Evolutionary conservation across 92 coral and sea anemone species (phyloP), one percentile per base, ranked within the genome.

Genomic region (Heliopora coerulea): DNA sequence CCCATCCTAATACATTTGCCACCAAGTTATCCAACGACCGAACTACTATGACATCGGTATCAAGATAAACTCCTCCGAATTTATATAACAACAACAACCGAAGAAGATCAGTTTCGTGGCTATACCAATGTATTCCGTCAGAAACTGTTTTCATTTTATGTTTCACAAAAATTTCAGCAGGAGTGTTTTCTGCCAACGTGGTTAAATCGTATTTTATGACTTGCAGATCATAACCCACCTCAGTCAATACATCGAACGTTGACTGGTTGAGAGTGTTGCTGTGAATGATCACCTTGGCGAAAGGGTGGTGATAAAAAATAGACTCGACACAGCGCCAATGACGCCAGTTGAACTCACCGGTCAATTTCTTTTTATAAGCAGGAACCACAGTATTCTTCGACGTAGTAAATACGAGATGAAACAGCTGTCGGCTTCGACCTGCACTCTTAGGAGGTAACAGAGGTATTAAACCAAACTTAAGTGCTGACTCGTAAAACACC

Each of bases 261-360:
- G 81, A 34, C 30, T 56, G 72, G 13, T 40, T 11, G 26, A 79
- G 48, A 59, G 83, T 54, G 44, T 79, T 79, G 28, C 79, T 70
- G 54, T 79, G 79, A 14, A 79, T 33, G 17, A 79, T 35, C n/a
- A 79, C 59, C 35, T 70, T 70, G 27, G 83, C 31, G 26, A 35
- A 9, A 26, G 69, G 80, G 62, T 79, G 83, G 32, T 72, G 69
- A 18, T 56, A 46, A 19, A 79, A 60, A 26, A 70, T 68, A 1
- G 78, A 68, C 68, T 79, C 81, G 39, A 61, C 29, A 31, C 73
- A 76, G 41, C 81, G 81, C 75, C 81, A 76, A 56, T 76, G 81
- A 15, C 48, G 58, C 75, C 75, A 62, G 56, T 24, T 61, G 40
- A 76, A 76, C 18, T 19, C 6, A 10, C 54, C 29, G 0, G 10